phyloP scores from a whole-genome alignment of 1,140 invertebrate genomes.

The Babylonia areolata region DNA sequence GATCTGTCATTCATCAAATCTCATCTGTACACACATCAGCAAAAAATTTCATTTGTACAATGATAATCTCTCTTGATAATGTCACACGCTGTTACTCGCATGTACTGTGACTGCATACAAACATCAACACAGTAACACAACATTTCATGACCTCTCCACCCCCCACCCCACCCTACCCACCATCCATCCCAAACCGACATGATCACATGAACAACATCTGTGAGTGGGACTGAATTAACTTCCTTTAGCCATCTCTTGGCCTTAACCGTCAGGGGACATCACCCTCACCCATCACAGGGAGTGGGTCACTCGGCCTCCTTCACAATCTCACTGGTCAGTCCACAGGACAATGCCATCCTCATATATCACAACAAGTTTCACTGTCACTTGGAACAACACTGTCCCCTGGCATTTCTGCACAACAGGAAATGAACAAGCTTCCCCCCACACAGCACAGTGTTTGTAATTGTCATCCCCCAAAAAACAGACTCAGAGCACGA shows the following conservation, averaged over 20 bases:
- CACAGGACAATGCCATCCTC: background rate
- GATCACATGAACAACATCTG: conserved; percentile 4
- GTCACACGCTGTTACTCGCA: background rate
- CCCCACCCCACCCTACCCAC: background rate
- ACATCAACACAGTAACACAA: background rate
- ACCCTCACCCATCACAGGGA: background rate
- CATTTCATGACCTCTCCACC: background rate
- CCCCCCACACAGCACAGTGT: background rate
- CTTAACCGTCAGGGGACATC: no score
- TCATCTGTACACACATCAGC: background rate
- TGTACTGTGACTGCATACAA: background rate
- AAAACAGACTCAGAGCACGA: background rate
- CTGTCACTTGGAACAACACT: background rate
- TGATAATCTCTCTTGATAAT: background rate
- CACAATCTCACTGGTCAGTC: background rate
- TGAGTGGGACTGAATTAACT: background rate
- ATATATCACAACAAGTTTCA: background rate
- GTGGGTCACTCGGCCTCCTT: background rate
- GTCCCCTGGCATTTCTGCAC: background rate
- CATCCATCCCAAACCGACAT: background rate
- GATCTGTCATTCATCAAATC: background rate
- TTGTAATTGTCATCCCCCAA: background rate
- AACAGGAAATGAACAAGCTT: background rate
- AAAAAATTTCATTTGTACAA: background rate
- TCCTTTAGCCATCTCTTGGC: no score